Evolutionary conservation across 2,797 vertebrate genomes (phyloP).

Genomic region (Hippopotamyrus pictus): DNA sequence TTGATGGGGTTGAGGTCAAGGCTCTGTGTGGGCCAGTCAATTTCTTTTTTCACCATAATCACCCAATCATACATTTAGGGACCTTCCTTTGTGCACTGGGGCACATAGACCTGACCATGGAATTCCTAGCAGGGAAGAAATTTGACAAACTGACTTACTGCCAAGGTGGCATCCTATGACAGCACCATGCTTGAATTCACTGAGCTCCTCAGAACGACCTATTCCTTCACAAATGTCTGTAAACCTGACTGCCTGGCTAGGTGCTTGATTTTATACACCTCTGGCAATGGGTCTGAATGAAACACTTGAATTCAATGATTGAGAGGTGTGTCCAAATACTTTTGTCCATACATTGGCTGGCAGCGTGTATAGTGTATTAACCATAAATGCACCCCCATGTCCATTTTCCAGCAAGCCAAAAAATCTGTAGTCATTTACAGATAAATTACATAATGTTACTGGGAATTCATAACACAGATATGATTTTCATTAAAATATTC

Average conservation of each 20-base stretch:
- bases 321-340: background rate
- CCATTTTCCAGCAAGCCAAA: background rate
- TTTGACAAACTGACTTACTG: background rate
- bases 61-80: background rate
- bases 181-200: background rate
- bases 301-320: background rate
- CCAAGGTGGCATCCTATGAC: background rate
- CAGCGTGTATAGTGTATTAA: background rate
- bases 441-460: background rate
- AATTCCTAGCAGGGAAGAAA: background rate
- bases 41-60: background rate
- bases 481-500: background rate
- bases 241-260: background rate
- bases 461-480: background rate
- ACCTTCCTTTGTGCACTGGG: background rate
- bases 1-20: background rate
- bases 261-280: background rate
- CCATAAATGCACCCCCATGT: background rate
- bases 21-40: background rate
- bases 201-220: background rate
- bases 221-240: background rate
- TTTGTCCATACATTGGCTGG: background rate
- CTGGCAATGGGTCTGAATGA: background rate
- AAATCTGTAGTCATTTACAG: background rate
- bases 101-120: background rate